Conservation (phyloP, 2,888 invertebrate species). For the Hydrotaea cyrtoneurina region DNA sequence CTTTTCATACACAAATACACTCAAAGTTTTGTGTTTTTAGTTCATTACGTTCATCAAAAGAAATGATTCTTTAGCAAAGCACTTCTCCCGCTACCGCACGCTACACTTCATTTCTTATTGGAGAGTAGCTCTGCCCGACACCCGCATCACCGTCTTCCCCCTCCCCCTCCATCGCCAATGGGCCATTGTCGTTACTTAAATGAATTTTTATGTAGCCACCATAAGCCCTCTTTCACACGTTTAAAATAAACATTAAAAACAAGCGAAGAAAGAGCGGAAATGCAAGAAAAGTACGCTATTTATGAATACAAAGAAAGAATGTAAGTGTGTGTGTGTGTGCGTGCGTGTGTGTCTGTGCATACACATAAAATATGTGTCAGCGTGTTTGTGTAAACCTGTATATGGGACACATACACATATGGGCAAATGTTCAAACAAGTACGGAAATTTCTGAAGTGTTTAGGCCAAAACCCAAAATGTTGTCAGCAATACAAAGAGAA, state of each 20-base stretch:
- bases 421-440: no score
- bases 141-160: background rate
- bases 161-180: background rate
- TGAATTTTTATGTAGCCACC: constrained; percentile 57
- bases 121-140: background rate
- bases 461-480: no score
- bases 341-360: no score
- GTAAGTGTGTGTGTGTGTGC: background rate
- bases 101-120: background rate
- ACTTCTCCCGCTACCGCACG: background rate
- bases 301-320: background rate
- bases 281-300: constrained; percentile 12
- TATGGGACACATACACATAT: no score
- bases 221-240: constrained; percentile 53
- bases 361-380: no score
- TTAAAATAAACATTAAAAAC: constrained; percentile 58
- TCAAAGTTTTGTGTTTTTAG: constrained; percentile 33
- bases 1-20: constrained; percentile 36
- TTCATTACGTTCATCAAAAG: constrained; percentile 29
- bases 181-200: constrained; percentile 41
- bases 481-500: no score
- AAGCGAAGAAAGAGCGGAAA: background rate
- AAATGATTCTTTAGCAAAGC: constrained; percentile 2
- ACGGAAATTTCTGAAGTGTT: no score
- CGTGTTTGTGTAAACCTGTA: no score